phyloP scores from a whole-genome alignment of 1,140 invertebrate genomes.

The Platyscapa corneri region DNA sequence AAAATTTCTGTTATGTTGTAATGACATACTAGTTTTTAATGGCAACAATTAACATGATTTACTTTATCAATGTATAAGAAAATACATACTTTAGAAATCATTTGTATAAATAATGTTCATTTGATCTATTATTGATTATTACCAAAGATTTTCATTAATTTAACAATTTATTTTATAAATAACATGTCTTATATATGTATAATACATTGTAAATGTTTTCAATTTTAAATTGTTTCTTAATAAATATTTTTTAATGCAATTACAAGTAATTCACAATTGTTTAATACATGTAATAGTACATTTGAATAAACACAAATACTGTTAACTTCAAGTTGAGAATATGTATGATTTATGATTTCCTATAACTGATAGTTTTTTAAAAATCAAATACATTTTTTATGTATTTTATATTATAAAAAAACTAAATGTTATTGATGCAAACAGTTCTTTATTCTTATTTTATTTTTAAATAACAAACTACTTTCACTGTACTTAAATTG shows the following conservation, averaged over 20 bases:
- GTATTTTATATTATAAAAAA: neutral
- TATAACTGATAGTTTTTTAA: neutral
- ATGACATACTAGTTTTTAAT: neutral
- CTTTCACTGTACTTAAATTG: slow-evolving; percentile 5
- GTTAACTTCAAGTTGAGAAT: too few species aligned
- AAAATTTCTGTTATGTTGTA: neutral
- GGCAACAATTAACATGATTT: neutral
- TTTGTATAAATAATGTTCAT: neutral
- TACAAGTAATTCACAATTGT: neutral
- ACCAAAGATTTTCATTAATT: neutral
- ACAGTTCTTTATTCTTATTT: neutral
- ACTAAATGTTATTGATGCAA: neutral
- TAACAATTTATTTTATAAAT: neutral
- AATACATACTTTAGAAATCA: neutral
- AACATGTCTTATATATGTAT: neutral
- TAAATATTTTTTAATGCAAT: neutral
- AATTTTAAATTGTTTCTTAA: neutral
- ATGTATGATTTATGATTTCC: neutral
- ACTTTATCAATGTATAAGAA: neutral
- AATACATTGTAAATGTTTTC: neutral
- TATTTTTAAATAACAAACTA: neutral
- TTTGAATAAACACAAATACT: too few species aligned
- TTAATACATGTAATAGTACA: neutral
- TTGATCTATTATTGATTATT: neutral
- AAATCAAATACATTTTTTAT: neutral